phyloP scores from a whole-genome alignment of 1,140 invertebrate species.

The Meloidogyne chitwoodi region DNA sequence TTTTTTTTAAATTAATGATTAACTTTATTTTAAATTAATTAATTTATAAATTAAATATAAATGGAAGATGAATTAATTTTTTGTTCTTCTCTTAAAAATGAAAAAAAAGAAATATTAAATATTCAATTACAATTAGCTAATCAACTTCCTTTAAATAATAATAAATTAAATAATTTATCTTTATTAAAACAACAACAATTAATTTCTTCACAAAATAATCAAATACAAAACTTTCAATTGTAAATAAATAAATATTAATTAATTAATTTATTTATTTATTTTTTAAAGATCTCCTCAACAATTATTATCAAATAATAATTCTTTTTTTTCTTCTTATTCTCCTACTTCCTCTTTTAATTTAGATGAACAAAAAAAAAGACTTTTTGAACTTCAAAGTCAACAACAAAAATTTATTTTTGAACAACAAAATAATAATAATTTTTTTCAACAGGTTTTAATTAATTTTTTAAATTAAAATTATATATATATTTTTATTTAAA shows the following conservation, averaged over 20 bases:
- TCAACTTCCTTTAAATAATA: neutral
- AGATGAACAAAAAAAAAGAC: neutral
- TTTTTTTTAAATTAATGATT: too few species aligned
- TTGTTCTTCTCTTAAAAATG: too few species aligned
- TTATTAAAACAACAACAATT: neutral
- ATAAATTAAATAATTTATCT: neutral
- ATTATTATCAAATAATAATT: too few species aligned
- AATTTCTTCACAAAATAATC: neutral
- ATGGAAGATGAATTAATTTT: too few species aligned
- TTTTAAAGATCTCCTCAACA: too few species aligned
- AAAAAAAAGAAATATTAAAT: neutral
- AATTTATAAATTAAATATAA: too few species aligned
- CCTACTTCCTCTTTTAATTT: neutral
- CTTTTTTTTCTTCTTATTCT: too few species aligned
- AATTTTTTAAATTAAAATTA: too few species aligned
- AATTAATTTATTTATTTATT: too few species aligned
- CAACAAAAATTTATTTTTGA: neutral
- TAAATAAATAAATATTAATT: too few species aligned
- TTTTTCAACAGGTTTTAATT: neutral
- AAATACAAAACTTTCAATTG: neutral
- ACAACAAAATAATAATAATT: neutral
- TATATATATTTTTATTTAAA: too few species aligned
- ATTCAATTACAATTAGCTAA: neutral
- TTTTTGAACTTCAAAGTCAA: neutral
- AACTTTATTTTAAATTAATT: too few species aligned